Evolutionary conservation across 2,888 invertebrate genomes (phyloP), one percentile per base, ranked within the genome.

Genomic region (Toxonevra muliebris): DNA sequence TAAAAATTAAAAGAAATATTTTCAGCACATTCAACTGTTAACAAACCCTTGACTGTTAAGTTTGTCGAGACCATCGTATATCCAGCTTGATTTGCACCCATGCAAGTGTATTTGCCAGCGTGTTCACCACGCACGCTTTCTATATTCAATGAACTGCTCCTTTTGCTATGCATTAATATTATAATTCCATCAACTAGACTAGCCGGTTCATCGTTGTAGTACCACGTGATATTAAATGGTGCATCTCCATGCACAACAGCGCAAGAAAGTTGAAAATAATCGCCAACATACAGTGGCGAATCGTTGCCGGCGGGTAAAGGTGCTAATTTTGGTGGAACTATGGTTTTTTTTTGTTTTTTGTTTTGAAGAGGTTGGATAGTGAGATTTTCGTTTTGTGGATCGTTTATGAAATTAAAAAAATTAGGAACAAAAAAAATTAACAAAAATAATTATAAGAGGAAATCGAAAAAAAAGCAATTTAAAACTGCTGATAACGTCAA

Each of bases 201-300:
- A 19, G 80, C 80, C 43, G 80, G 77, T 55, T 80, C 78, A 66
- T 79, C 81, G 72, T 93, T 90, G 82, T 92, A 89, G 78, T 88
- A 88, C 95, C 95, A 95, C 68, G 88, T 88, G 66, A 95, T 90
- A 76, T 88, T 89, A 76, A 93, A 88, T 43, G 95, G 95, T 73
- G 91, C 88, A 86, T 95, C 94, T 74, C 95, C 93, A 81, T 91
- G 90, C 74, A 91, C 87, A 74, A 91, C 89, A 60, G 90, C 90
- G 85, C 93, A 93, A 75, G 75, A 75, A 42, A 89, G 86, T 80
- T 89, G 89, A 76, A 89, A 88, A 72, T 88, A 88, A 79, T 89
- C 89, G 72, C 89, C 89, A 77, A 88, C 87, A 81, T 87, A 89
- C 65, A 89, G 86, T 69, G 89, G 88, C 79, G 89, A 88, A 79